These are phyloP conservation scores for Pangasius krempfi DNA, from an alignment of 2,797 vertebrate genomes.

Conservation along the genomic window DNA sequence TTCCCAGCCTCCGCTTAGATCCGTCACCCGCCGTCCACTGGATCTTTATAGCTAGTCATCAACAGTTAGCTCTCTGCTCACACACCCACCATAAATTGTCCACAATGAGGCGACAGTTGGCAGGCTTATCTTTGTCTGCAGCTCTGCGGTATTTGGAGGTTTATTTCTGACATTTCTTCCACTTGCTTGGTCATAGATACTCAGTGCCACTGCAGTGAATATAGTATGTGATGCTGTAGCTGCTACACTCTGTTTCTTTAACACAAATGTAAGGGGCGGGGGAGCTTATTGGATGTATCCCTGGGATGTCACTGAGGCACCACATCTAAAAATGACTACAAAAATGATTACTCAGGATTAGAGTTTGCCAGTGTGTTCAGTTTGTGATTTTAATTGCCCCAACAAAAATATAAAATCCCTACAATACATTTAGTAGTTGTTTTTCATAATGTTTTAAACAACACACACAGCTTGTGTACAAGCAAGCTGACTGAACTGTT, in stretches of 20 bases:
- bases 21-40: slow-evolving; percentile 38
- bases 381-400: slow-evolving; percentile 43
- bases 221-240: slow-evolving; percentile 56
- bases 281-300: slow-evolving; percentile 56
- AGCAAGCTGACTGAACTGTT: neutral
- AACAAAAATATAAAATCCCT: slow-evolving; percentile 13
- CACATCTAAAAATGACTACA: neutral
- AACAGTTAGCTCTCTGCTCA: slow-evolving; percentile 61
- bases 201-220: slow-evolving; percentile 50
- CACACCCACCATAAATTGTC: slow-evolving; percentile 73
- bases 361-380: neutral
- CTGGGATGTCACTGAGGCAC: slow-evolving; percentile 55
- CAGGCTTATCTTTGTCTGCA: slow-evolving; percentile 74
- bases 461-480: neutral
- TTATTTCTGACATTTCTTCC: slow-evolving; percentile 66
- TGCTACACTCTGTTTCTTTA: slow-evolving; percentile 50
- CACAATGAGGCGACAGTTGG: slow-evolving; percentile 52
- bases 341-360: neutral
- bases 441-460: slow-evolving; percentile 16
- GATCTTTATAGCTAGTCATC: slow-evolving; percentile 74
- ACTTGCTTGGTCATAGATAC: slow-evolving; percentile 63
- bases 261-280: slow-evolving; percentile 43
- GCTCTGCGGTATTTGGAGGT: slow-evolving; percentile 67
- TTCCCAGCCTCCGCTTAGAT: slow-evolving; percentile 56
- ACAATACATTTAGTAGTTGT: neutral